phyloP scores from a whole-genome alignment of 2,888 invertebrate genomes.

The Nebria salina region DNA sequence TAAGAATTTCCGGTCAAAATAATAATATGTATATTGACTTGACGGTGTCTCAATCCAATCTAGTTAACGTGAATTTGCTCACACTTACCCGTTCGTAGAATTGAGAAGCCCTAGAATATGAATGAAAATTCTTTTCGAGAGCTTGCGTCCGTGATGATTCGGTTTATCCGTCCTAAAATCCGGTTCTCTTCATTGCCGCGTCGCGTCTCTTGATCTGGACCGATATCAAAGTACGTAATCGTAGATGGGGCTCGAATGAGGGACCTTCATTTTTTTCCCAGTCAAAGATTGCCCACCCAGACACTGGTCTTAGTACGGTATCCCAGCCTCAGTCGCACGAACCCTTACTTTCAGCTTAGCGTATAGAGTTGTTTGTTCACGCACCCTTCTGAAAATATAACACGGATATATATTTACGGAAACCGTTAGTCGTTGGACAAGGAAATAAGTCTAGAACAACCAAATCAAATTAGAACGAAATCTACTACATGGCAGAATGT shows the following conservation, averaged over 20 bases:
- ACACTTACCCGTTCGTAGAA: neutral
- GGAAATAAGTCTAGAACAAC: neutral
- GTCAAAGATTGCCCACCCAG: constrained; percentile 34
- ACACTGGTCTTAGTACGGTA: constrained; percentile 31
- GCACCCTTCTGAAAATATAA: neutral
- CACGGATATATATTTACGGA: neutral
- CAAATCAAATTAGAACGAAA: no score
- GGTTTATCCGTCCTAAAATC: constrained; percentile 18
- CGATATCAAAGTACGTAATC: constrained; percentile 40
- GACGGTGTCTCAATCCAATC: constrained; percentile 1
- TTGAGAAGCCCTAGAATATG: neutral
- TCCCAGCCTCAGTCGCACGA: constrained; percentile 5
- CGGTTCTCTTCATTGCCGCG: neutral
- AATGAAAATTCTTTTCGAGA: neutral
- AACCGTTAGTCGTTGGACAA: neutral
- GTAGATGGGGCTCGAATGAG: constrained; percentile 22
- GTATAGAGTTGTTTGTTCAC: neutral
- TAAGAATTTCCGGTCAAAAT: constrained; percentile 26
- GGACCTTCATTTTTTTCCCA: constrained; percentile 24
- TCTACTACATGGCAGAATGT: no score
- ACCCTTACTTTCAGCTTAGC: neutral
- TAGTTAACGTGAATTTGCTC: neutral
- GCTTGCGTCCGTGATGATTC: neutral
- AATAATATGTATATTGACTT: neutral
- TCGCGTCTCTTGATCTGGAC: constrained; percentile 17